These are phyloP conservation scores for Zygogramma bicolorata DNA, from an alignment of 2,888 invertebrate genomes.

Conservation along the genomic window DNA sequence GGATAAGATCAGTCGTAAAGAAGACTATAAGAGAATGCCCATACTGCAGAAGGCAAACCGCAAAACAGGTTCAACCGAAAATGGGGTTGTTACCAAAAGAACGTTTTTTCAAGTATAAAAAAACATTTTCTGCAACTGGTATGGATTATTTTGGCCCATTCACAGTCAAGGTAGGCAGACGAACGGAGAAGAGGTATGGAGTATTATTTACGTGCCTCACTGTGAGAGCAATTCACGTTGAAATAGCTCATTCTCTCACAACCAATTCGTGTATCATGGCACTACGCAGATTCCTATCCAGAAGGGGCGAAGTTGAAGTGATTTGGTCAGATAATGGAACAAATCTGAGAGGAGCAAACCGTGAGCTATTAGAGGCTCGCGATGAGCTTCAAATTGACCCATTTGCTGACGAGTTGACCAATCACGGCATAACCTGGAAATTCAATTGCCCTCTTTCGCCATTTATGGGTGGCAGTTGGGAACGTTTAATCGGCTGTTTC, in stretches of 20 bases:
- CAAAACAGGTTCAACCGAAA: not conserved
- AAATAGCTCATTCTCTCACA: not conserved
- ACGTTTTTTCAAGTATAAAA: not conserved
- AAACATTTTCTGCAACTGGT: not conserved
- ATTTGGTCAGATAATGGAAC: not conserved
- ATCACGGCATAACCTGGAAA: not conserved
- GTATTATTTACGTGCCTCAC: not conserved
- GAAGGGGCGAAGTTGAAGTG: not conserved
- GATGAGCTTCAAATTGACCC: not conserved
- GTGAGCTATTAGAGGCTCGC: not conserved
- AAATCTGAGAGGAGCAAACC: not conserved
- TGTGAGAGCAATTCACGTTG: not conserved
- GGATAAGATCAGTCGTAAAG: not conserved
- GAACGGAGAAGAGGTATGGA: not conserved
- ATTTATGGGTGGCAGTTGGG: not conserved
- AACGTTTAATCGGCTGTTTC: not conserved
- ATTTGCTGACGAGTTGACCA: not conserved
- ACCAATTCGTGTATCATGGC: not conserved
- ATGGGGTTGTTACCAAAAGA: not conserved
- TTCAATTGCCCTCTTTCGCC: not conserved
- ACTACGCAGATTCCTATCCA: not conserved
- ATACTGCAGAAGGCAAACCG: not conserved
- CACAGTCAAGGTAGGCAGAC: not conserved
- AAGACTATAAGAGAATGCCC: not conserved
- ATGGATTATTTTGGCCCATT: not conserved